Conservation (phyloP, 2,888 invertebrate species). For the Eupithecia subumbrata region DNA sequence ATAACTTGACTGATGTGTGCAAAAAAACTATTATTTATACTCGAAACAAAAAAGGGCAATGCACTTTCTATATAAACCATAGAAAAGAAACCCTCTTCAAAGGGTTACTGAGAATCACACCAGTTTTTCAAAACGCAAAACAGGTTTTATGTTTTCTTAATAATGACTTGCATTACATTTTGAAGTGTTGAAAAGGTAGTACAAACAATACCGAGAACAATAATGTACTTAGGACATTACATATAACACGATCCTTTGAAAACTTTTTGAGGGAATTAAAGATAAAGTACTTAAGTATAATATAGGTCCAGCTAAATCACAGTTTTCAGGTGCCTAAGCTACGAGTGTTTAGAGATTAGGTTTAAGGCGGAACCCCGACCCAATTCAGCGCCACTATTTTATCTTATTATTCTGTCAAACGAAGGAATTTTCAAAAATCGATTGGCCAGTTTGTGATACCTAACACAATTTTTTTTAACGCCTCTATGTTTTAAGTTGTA, state of each 20-base stretch:
- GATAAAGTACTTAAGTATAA: not conserved
- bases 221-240: constrained; percentile 25
- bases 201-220: constrained; percentile 28
- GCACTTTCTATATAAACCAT: constrained; percentile 39
- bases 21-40: not conserved
- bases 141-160: constrained; percentile 35
- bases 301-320: not conserved
- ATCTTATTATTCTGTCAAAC: no score
- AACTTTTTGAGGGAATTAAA: constrained; percentile 4
- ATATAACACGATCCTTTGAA: not conserved
- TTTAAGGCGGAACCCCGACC: no score
- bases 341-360: no score
- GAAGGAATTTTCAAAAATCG: no score
- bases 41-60: constrained; percentile 30
- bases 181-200: constrained; percentile 34
- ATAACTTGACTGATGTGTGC: not conserved
- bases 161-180: constrained; percentile 33
- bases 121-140: constrained; percentile 23
- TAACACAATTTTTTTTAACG: no score
- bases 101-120: constrained; percentile 35
- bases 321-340: not conserved
- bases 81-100: constrained; percentile 28
- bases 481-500: no score
- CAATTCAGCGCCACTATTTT: no score
- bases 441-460: no score